These are phyloP conservation scores for Zelostemma sp. DNA, from an alignment of 1,140 invertebrate genomes.

Conservation along the genomic window DNA sequence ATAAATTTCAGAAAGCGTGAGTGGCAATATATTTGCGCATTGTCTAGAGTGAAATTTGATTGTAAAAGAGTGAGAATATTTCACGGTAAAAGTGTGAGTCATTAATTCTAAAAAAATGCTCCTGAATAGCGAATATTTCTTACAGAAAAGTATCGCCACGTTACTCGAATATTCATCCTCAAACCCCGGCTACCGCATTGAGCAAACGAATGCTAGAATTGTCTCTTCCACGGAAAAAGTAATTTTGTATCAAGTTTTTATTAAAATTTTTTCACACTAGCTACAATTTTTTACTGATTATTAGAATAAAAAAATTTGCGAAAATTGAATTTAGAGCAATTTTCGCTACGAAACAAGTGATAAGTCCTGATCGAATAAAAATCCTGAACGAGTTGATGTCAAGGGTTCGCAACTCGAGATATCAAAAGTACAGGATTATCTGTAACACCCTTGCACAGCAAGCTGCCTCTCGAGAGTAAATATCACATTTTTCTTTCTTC, in stretches of 20 bases:
- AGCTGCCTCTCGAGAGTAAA: constrained; percentile 51
- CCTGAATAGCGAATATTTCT: background rate
- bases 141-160: constrained; percentile 36
- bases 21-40: background rate
- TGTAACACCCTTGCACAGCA: constrained; percentile 52
- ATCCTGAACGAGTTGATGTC: constrained; percentile 38
- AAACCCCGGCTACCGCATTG: constrained; percentile 38
- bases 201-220: constrained; percentile 53
- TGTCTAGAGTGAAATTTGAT: no score
- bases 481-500: constrained; percentile 27
- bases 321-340: constrained; percentile 2
- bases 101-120: background rate
- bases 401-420: constrained; percentile 52
- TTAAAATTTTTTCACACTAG: background rate
- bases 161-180: constrained; percentile 35
- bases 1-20: constrained; percentile 9
- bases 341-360: constrained; percentile 14
- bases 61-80: background rate
- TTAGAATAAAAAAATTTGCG: no score
- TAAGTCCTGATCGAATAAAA: constrained; percentile 14
- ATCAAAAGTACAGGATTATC: constrained; percentile 58
- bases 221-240: constrained; percentile 54
- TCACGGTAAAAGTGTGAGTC: background rate
- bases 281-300: background rate
- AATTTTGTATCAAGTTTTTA: constrained; percentile 12